phyloP scores from a whole-genome alignment of 2,888 invertebrate genomes.

The Drosophila subsilvestris region DNA sequence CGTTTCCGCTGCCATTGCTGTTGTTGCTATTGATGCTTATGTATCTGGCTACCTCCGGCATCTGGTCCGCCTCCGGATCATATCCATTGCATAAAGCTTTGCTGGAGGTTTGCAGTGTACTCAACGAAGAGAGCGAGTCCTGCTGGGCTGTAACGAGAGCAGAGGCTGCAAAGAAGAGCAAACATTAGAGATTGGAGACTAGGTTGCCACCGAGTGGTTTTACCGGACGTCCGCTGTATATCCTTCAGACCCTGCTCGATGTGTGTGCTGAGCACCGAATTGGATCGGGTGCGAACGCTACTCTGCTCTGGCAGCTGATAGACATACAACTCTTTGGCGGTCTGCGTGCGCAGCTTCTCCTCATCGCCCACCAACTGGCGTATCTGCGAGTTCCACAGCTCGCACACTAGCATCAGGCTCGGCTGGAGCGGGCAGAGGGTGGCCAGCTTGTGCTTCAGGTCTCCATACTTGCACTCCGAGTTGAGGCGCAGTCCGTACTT shows the following conservation, averaged over 20 bases:
- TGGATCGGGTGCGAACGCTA: conserved; percentile 79
- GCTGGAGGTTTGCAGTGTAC: conserved; percentile 68
- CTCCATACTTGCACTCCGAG: conserved; percentile 92
- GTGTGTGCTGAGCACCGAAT: conserved; percentile 81
- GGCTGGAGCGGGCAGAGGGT: conserved; percentile 87
- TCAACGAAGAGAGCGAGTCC: conserved; percentile 74
- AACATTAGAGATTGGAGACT: not conserved
- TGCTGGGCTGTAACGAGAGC: conserved; percentile 72
- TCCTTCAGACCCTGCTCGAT: conserved; percentile 84
- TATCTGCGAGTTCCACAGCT: conserved; percentile 89
- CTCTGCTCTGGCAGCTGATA: conserved; percentile 87
- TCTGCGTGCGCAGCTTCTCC: conserved; percentile 85
- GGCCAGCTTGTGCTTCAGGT: conserved; percentile 89
- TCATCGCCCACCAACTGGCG: conserved; percentile 86
- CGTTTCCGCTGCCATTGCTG: conserved; percentile 33
- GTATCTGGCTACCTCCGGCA: conserved; percentile 52
- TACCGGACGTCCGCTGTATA: conserved; percentile 84
- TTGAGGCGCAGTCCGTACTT: conserved; percentile 93
- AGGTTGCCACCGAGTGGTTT: not conserved
- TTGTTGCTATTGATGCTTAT: conserved; percentile 37
- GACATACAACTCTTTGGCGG: conserved; percentile 87
- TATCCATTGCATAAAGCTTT: conserved; percentile 65
- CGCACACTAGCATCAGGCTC: conserved; percentile 88
- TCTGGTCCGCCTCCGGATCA: conserved; percentile 21
- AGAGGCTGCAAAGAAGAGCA: conserved; percentile 8